Percentiles rank a stretch among this genome's conserved stretches.
These are phyloP conservation scores for Whitmania pigra DNA, from an alignment of 1,140 invertebrate species.

Conservation along the genomic window DNA sequence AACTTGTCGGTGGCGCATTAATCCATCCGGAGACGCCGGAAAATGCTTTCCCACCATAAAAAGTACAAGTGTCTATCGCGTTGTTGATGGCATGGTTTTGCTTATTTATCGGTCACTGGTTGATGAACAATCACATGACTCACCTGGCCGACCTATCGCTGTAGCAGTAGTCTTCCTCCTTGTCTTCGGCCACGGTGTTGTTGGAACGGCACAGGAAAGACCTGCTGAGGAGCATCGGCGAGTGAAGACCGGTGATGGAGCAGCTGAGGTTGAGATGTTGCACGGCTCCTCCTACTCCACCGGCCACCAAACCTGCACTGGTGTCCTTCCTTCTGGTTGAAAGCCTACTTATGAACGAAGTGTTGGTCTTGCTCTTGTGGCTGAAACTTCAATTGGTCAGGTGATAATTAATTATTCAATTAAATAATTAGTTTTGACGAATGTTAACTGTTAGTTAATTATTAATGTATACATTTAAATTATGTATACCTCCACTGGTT, in stretches of 20 bases:
- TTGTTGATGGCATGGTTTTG: too few relatives aligned
- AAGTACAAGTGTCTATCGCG: too few relatives aligned
- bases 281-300: not conserved
- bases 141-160: too few relatives aligned
- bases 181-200: not conserved
- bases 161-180: not conserved
- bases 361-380: conserved; percentile 71
- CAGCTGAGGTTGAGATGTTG: not conserved
- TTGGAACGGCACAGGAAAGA: conserved; percentile 6
- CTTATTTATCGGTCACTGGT: too few relatives aligned
- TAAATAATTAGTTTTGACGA: too few relatives aligned
- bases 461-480: too few relatives aligned
- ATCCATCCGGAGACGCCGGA: too few relatives aligned
- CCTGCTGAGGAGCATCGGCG: conserved; percentile 19
- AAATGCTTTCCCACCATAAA: too few relatives aligned
- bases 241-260: conserved; percentile 14
- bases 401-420: not conserved
- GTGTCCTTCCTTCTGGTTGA: conserved; percentile 65
- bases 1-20: too few relatives aligned
- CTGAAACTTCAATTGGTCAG: conserved; percentile 13
- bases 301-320: conserved; percentile 46
- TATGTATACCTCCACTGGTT: too few relatives aligned
- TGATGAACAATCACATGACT: too few relatives aligned
- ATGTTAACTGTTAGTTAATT: too few relatives aligned
- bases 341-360: conserved; percentile 71